phyloP scores from a whole-genome alignment of 2,113 vertebrate genomes.

The Sinocyclocheilus grahami region DNA sequence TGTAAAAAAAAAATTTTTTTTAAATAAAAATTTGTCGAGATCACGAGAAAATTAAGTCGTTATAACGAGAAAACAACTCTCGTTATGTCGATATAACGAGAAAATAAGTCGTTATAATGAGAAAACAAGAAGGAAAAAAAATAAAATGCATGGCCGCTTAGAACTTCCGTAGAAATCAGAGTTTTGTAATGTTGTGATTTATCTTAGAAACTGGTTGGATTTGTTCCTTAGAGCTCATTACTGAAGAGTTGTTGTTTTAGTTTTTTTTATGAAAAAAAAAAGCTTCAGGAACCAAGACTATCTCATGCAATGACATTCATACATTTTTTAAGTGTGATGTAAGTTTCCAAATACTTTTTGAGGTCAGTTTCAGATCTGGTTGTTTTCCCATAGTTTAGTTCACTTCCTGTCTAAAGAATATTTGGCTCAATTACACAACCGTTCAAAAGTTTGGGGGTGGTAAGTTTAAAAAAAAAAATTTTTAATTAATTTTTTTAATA shows the following conservation, averaged over 20 bases:
- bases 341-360: neutral
- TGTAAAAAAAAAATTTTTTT: too few relatives aligned
- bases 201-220: too few relatives aligned
- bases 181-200: neutral
- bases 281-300: neutral
- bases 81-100: too few relatives aligned
- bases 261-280: neutral
- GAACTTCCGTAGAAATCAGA: too few relatives aligned
- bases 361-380: neutral
- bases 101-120: too few relatives aligned
- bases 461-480: too few relatives aligned
- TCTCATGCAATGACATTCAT: neutral
- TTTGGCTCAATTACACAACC: neutral
- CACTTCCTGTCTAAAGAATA: neutral
- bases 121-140: too few relatives aligned
- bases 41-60: too few relatives aligned
- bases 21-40: too few relatives aligned
- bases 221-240: neutral
- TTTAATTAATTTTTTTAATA: too few relatives aligned
- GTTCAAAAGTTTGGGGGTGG: neutral
- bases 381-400: slow-evolving; percentile 43
- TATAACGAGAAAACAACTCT: too few relatives aligned
- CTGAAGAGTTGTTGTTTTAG: neutral
- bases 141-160: too few relatives aligned
- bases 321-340: neutral